These are phyloP conservation scores for Bombus confusus DNA, from an alignment of 1,140 invertebrate genomes.

Conservation along the genomic window DNA sequence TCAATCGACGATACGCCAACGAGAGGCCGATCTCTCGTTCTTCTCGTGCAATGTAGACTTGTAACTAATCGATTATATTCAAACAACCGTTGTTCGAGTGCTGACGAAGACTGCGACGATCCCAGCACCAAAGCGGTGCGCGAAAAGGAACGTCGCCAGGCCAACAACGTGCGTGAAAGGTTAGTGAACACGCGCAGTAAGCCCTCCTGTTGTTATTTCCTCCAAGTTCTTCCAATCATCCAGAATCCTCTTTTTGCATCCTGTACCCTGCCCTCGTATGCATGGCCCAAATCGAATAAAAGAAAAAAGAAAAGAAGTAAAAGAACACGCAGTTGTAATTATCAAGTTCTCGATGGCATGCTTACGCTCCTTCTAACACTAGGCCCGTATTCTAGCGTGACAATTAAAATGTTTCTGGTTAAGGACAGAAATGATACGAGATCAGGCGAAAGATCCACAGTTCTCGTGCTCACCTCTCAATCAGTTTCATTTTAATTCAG, in stretches of 20 bases:
- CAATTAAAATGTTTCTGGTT: conserved; percentile 76
- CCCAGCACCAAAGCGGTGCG: conserved; percentile 95
- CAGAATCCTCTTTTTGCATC: not conserved
- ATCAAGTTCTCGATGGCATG: conserved; percentile 36
- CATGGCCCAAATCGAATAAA: conserved; percentile 16
- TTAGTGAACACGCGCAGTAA: conserved; percentile 85
- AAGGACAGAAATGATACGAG: conserved; percentile 65
- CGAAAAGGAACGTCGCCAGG: conserved; percentile 97
- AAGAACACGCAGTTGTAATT: not conserved
- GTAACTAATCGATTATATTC: conserved; percentile 79
- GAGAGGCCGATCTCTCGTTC: not conserved
- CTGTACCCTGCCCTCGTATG: conserved; percentile 14
- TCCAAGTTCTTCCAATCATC: not conserved
- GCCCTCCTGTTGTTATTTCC: conserved; percentile 69
- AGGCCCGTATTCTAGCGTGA: conserved; percentile 73
- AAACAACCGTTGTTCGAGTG: conserved; percentile 87
- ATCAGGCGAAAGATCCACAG: conserved; percentile 37
- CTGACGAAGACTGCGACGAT: conserved; percentile 90
- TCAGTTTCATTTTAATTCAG: conserved; percentile 75
- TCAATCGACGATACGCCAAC: not conserved
- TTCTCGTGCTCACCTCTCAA: conserved; percentile 67
- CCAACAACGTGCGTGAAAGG: conserved; percentile 99
- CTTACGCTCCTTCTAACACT: conserved; percentile 33
- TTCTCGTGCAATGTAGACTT: not conserved
- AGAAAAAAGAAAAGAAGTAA: not conserved